These are phyloP conservation scores for Heteronetta atricapilla DNA, from an alignment of 2,113 vertebrate genomes.

Conservation along the genomic window DNA sequence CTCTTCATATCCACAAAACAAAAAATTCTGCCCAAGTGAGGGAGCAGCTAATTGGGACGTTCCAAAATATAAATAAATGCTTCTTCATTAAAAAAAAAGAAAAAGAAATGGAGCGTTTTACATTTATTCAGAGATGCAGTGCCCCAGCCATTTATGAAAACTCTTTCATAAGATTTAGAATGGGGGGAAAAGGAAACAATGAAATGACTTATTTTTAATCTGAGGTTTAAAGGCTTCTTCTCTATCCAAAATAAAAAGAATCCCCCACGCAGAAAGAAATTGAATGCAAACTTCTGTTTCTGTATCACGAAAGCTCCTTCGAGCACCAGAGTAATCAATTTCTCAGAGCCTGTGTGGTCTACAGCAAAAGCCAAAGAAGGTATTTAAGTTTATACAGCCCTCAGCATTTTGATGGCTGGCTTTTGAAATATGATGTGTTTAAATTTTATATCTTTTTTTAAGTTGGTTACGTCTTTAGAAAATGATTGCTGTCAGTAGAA, in stretches of 20 bases:
- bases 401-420: slow-evolving; percentile 41
- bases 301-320: slow-evolving; percentile 50
- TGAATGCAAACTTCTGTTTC: slow-evolving; percentile 58
- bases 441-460: slow-evolving; percentile 16
- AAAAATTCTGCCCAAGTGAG: neutral
- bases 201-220: slow-evolving; percentile 69
- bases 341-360: slow-evolving; percentile 60
- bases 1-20: neutral
- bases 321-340: slow-evolving; percentile 47
- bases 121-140: slow-evolving; percentile 44
- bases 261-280: slow-evolving; percentile 51
- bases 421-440: slow-evolving; percentile 36
- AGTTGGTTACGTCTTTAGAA: slow-evolving; percentile 29
- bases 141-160: slow-evolving; percentile 57
- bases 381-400: slow-evolving; percentile 62
- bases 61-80: slow-evolving; percentile 7
- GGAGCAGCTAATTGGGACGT: slow-evolving; percentile 7
- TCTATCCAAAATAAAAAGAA: neutral
- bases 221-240: slow-evolving; percentile 51
- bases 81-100: slow-evolving; percentile 15
- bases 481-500: neutral
- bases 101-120: slow-evolving; percentile 42
- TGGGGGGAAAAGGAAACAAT: slow-evolving; percentile 9
- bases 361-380: slow-evolving; percentile 43
- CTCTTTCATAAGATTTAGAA: slow-evolving; percentile 59